Evolutionary conservation across 2,888 invertebrate genomes (phyloP), one percentile per base, ranked within the genome.

Genomic region (Heterodera filipjevi): DNA sequence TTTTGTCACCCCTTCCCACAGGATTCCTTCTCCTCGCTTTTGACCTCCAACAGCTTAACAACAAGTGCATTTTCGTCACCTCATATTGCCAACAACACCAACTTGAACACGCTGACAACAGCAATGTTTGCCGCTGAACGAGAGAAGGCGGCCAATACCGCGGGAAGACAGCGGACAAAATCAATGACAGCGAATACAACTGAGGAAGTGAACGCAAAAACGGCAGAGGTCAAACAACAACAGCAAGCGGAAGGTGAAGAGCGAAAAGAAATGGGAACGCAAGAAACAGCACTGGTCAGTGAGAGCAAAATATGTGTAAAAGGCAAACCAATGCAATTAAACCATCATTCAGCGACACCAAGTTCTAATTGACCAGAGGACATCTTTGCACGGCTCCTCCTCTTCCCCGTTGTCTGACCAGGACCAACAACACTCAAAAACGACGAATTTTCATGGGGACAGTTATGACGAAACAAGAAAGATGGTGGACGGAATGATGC

Each of bases 61-160:
- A 64, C 73, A 12, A 73, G 73, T 46, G 73, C 73, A 12, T 73
- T 73, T 49, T 73, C 73, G 6, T 59, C 73, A 0, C 49, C 75
- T 10, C 64, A 75, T 32, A 27, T 44, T 22, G 22, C 46, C 30
- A 75, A 66, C 68, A 75, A 64, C 33, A 75, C 75, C 19, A 75
- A 75, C 49, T 14, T 75, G 46, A 75, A 68, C 46, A 75, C 75
- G 30, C 33, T 75, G 68, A 75, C 75, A 2, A n/a, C 75, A 30
- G 75, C 75, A 10, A 39, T 75, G 46, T 66, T 75, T 64, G 66
- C 75, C 44, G 27, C 73, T 27, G 73, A 73, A 64, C 59, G 66
- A n/a, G 73, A 35, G 0, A 49, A 49, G 33, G 35, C 27, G 33
- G 35, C 27, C 33, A 73, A 59, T n/a, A 12, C 59, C 1, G 22